phyloP scores from a whole-genome alignment of 1,140 invertebrate genomes.

The Drosophila watanabei region DNA sequence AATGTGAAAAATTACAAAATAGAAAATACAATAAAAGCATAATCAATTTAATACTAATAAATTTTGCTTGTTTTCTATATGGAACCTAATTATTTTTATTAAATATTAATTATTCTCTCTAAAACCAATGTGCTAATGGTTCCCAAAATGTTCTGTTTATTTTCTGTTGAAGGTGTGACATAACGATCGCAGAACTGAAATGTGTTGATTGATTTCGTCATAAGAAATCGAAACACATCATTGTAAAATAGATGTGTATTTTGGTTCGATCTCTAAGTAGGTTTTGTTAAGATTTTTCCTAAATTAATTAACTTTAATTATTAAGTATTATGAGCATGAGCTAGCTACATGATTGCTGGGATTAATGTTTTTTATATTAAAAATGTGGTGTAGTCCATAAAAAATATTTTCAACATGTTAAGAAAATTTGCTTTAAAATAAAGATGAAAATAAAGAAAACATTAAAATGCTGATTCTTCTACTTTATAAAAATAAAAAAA shows the following conservation, averaged over 20 bases:
- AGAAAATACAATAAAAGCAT: neutral
- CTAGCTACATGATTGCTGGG: neutral
- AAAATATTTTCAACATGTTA: too few relatives aligned
- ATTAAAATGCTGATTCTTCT: neutral
- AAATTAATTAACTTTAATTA: neutral
- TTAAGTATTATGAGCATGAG: neutral
- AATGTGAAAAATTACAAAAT: neutral
- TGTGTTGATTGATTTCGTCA: constrained; percentile 9
- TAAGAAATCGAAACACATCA: neutral
- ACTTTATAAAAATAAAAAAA: too few relatives aligned
- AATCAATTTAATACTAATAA: neutral
- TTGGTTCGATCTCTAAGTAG: neutral
- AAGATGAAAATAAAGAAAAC: neutral
- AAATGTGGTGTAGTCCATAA: neutral
- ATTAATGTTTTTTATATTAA: neutral
- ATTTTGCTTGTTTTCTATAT: too few relatives aligned
- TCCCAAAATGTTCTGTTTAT: neutral
- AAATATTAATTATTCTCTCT: neutral
- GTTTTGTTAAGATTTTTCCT: neutral
- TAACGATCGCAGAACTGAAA: neutral
- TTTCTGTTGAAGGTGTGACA: neutral
- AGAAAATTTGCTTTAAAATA: neutral
- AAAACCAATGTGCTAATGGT: neutral
- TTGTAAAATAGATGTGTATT: too few relatives aligned
- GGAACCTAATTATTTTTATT: neutral